phyloP scores from a whole-genome alignment of 2,797 vertebrate species.

The Anableps anableps region DNA sequence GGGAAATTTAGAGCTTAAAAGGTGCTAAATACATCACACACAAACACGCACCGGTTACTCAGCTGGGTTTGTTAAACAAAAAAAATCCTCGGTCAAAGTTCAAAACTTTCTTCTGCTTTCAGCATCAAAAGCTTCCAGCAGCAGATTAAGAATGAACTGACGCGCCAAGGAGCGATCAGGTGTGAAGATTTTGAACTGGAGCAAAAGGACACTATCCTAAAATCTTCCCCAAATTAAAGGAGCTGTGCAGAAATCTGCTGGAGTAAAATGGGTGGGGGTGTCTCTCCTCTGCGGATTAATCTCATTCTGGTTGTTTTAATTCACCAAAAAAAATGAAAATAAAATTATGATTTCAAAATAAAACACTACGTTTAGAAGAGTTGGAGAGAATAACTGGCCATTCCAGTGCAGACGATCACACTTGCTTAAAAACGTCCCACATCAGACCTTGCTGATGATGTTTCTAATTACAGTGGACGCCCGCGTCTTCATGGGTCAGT shows the following conservation, averaged over 20 bases:
- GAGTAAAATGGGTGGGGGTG: background rate
- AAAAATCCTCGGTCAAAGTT: background rate
- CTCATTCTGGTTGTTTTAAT: background rate
- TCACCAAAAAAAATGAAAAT: background rate
- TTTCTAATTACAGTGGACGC: too few species aligned
- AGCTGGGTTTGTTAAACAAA: background rate
- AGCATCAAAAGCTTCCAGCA: background rate
- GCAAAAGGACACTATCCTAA: background rate
- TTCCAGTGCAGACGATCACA: background rate
- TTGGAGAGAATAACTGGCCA: background rate
- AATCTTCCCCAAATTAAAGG: background rate
- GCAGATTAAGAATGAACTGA: background rate
- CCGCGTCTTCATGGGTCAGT: too few species aligned
- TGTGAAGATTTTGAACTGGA: background rate
- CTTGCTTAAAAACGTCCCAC: too few species aligned
- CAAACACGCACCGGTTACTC: constrained; percentile 16
- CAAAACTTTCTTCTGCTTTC: background rate
- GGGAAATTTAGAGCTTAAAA: constrained; percentile 43
- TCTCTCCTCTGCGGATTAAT: background rate
- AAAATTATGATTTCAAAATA: background rate
- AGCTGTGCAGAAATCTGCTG: background rate
- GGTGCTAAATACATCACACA: constrained; percentile 40
- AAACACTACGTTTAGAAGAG: background rate
- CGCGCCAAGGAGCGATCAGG: background rate
- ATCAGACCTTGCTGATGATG: too few species aligned